Percentiles rank a stretch among this genome's conserved stretches.
phyloP scores from a whole-genome alignment of 1,140 invertebrate species.

The Lordiphosa clarofinis region DNA sequence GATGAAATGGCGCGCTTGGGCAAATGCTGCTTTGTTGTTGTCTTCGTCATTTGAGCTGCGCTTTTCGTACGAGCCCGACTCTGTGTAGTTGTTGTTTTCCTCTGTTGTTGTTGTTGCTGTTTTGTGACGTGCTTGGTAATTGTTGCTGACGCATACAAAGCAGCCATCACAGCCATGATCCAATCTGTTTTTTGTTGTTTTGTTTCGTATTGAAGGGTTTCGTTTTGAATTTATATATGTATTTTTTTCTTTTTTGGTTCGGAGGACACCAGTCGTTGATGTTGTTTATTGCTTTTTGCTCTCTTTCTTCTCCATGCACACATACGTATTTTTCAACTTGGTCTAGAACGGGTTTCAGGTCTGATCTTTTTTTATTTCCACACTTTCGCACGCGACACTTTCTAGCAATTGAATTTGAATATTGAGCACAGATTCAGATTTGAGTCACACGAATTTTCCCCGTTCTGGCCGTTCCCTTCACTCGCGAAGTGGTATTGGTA shows the following conservation, averaged over 20 bases:
- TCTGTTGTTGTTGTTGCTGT: constrained; percentile 22
- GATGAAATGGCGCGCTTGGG: constrained; percentile 71
- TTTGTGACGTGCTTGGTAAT: constrained; percentile 36
- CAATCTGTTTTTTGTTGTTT: constrained; percentile 25
- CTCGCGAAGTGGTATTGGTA: constrained; percentile 40
- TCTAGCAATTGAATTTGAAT: constrained; percentile 62
- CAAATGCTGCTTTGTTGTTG: constrained; percentile 40
- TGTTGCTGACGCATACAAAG: constrained; percentile 63
- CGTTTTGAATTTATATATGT: constrained; percentile 5
- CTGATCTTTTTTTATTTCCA: constrained; percentile 46
- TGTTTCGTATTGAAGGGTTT: constrained; percentile 49
- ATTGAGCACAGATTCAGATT: constrained; percentile 65
- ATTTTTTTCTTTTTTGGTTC: constrained; percentile 22
- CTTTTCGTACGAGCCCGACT: constrained; percentile 70
- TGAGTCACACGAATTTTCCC: constrained; percentile 40
- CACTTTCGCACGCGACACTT: constrained; percentile 76
- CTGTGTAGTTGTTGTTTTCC: constrained; percentile 29
- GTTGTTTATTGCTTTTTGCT: constrained; percentile 42
- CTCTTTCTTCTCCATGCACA: constrained; percentile 17
- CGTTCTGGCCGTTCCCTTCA: constrained; percentile 17
- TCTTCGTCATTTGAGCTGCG: constrained; percentile 66
- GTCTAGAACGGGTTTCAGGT: constrained; percentile 63
- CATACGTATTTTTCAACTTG: constrained; percentile 43
- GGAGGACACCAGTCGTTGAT: constrained; percentile 30
- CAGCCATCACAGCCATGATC: constrained; percentile 59